Evolutionary conservation across 2,888 invertebrate genomes (phyloP), one percentile per base, ranked within the genome.

Genomic region (Athalia rosae): DNA sequence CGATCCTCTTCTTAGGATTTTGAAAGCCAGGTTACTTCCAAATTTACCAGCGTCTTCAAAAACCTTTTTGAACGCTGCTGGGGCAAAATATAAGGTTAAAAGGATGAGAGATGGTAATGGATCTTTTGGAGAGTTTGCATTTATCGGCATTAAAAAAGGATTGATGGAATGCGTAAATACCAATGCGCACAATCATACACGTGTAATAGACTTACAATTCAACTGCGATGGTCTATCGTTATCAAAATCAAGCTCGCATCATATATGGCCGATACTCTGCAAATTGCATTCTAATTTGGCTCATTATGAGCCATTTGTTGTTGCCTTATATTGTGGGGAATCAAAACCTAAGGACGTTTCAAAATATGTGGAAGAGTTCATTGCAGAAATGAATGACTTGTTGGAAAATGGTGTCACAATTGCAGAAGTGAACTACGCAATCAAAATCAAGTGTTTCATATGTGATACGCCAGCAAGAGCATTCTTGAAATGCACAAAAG

Each of bases 401-500:
- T 50, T 53, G 41, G 53, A 15, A 67, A 67, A 67, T 45, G 67
- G 67, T 53, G 67, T 67, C 45, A 43, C 53, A 15, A 67, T 67
- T 28, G 7, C 4, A 28, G 50, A 28, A 15, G 11, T 15, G 50
- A 66, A 66, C 28, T 66, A 66, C 43, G 4, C 66, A 15, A 50
- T 66, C n/a, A 13, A 9, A 50, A 77, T 81, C 6, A 53, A 80
- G 1, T 77, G 64, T 45, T 78, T 80, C 8, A 78, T 78, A n/a
- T 79, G 78, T 43, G 80, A 81, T 76, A 78, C 76, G 3, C 79
- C 79, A 6, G 81, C 79, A 4, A 61, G 79, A 59, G 67, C 80
- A 47, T 76, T 79, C 62, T 43, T 78, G 8, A 79, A 79, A 62
- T 56, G 73, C 13, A 78, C 76, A 4, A 80, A 78, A 78, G 79